Conservation (phyloP, 2,888 invertebrate genomes). For the Ischnura elegans region DNA sequence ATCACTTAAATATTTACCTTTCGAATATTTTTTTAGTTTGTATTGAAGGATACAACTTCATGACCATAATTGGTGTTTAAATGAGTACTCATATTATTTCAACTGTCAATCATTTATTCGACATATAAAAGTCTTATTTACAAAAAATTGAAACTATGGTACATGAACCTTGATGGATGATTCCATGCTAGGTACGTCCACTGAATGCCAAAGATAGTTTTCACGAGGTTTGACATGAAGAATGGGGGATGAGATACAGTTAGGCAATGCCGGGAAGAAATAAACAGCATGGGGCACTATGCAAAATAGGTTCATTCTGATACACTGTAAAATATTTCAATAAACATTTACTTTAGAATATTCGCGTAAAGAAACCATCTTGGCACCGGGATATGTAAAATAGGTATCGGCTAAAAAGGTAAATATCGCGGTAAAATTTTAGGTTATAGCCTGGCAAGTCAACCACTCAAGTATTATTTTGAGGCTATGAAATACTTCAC, state of each 20-base stretch:
- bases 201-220: conserved; percentile 22
- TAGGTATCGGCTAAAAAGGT: background rate
- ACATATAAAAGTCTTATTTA: conserved; percentile 68
- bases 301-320: no score
- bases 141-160: conserved; percentile 64
- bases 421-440: background rate
- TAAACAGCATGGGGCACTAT: background rate
- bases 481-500: conserved; percentile 29
- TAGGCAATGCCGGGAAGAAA: background rate
- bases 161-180: conserved; percentile 54
- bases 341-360: no score
- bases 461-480: background rate
- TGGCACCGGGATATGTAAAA: background rate
- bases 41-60: no score
- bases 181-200: conserved; percentile 29
- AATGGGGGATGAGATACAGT: background rate
- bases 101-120: conserved; percentile 66
- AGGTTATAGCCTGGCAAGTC: background rate
- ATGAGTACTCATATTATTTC: conserved; percentile 15
- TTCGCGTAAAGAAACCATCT: background rate
- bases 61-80: no score
- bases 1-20: no score
- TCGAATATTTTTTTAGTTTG: no score
- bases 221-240: background rate
- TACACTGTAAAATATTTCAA: no score